Conservation (phyloP, 2,113 vertebrate species). For the Syngnathus typhle region DNA sequence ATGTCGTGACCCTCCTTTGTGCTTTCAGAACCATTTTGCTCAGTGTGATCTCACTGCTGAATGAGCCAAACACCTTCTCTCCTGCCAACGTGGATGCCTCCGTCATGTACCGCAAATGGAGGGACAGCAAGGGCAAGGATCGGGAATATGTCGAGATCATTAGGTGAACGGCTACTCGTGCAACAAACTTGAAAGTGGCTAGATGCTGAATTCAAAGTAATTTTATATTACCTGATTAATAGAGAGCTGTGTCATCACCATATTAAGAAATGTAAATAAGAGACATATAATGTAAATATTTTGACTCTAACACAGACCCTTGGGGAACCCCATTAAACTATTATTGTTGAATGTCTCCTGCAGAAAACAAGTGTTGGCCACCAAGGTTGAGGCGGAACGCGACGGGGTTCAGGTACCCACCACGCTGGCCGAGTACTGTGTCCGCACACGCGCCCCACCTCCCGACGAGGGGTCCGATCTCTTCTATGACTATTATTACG, state of each 20-base stretch:
- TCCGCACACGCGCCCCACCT: slow-evolving; percentile 84
- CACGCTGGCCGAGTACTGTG: slow-evolving; percentile 91
- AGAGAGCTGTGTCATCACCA: no score
- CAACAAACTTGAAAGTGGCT: not conserved
- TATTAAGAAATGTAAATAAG: not conserved
- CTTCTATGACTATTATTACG: slow-evolving; percentile 93
- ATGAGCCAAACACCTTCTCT: slow-evolving; percentile 75
- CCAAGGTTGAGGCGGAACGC: slow-evolving; percentile 86
- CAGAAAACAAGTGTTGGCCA: slow-evolving; percentile 92
- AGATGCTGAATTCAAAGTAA: not conserved
- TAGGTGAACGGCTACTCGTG: slow-evolving; percentile 45
- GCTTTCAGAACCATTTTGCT: slow-evolving; percentile 69
- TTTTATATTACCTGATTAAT: no score
- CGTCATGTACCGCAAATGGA: slow-evolving; percentile 77
- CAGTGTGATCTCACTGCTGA: slow-evolving; percentile 73
- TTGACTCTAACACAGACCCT: not conserved
- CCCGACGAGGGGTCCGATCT: slow-evolving; percentile 89
- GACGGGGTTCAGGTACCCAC: slow-evolving; percentile 94
- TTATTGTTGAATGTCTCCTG: not conserved
- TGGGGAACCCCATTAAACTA: not conserved
- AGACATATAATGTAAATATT: not conserved
- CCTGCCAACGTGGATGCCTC: slow-evolving; percentile 75
- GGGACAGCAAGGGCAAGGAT: slow-evolving; percentile 75
- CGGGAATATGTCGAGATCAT: slow-evolving; percentile 75
- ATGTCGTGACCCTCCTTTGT: slow-evolving; percentile 6